phyloP scores from a whole-genome alignment of 2,888 invertebrate genomes.

The Lydus trimaculatus region DNA sequence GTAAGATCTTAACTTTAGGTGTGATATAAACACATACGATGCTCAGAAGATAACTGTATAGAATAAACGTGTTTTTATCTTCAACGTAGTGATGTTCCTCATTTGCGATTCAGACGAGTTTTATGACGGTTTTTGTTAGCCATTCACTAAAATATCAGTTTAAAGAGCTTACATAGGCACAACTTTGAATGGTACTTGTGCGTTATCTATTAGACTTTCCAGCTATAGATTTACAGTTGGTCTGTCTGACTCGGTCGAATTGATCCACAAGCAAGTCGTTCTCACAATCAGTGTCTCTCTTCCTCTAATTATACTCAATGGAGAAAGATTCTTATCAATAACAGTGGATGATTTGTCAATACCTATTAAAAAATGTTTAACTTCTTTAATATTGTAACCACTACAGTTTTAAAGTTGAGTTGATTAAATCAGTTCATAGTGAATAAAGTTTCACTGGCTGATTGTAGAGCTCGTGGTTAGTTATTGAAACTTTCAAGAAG shows the following conservation, averaged over 20 bases:
- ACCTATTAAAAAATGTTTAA: too few relatives aligned
- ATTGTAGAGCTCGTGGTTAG: conserved; percentile 9
- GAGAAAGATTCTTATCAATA: too few relatives aligned
- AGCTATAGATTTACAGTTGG: too few relatives aligned
- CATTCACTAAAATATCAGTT: too few relatives aligned
- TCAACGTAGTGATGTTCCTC: conserved; percentile 12
- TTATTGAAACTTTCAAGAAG: conserved; percentile 15
- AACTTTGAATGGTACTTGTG: neutral
- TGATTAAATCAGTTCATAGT: neutral
- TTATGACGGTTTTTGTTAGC: neutral
- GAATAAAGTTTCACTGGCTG: neutral
- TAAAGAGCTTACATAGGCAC: neutral
- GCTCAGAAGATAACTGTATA: conserved; percentile 6
- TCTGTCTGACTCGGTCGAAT: too few relatives aligned
- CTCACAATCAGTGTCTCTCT: too few relatives aligned
- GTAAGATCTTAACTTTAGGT: neutral
- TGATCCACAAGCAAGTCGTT: too few relatives aligned
- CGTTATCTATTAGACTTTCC: neutral
- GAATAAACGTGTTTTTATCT: conserved; percentile 13
- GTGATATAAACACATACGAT: conserved; percentile 12
- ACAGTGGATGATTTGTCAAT: too few relatives aligned
- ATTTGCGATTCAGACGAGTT: neutral
- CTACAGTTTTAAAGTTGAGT: too few relatives aligned
- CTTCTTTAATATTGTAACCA: too few relatives aligned
- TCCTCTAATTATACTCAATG: too few relatives aligned